Evolutionary conservation across 1,140 invertebrate genomes (phyloP).

Genomic region (Conopomorpha cramerella): DNA sequence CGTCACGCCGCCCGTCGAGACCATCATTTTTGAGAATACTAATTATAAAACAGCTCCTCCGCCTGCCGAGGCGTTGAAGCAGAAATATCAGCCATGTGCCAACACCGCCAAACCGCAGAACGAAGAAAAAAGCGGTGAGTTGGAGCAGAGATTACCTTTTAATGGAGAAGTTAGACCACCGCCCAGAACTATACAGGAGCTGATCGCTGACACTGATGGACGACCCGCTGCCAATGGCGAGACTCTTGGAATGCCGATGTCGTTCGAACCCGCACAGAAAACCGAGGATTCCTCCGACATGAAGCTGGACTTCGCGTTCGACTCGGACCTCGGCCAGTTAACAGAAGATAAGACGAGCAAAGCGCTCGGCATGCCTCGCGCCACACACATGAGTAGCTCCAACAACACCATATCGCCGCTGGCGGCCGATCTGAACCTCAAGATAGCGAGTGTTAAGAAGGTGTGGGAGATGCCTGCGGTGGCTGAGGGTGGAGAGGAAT

Average conservation of each 20-base stretch:
- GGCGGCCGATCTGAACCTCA: constrained; percentile 86
- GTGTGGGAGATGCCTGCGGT: constrained; percentile 77
- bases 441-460: constrained; percentile 93
- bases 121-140: constrained; percentile 35
- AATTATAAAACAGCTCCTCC: constrained; percentile 77
- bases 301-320: constrained; percentile 89
- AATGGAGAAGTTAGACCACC: constrained; percentile 42
- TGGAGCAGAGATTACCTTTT: constrained; percentile 40
- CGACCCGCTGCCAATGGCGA: constrained; percentile 29
- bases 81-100: constrained; percentile 64
- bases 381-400: constrained; percentile 64
- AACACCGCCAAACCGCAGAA: constrained; percentile 29
- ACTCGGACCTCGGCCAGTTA: constrained; percentile 76
- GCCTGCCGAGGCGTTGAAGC: constrained; percentile 62
- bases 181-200: constrained; percentile 46
- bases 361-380: constrained; percentile 65
- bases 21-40: constrained; percentile 91
- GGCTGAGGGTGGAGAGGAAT: constrained; percentile 62
- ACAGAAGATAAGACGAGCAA: constrained; percentile 74
- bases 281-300: constrained; percentile 83
- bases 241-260: constrained; percentile 36
- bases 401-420: constrained; percentile 56
- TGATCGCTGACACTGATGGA: constrained; percentile 41
- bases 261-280: constrained; percentile 59
- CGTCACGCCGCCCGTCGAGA: constrained; percentile 79